phyloP scores from a whole-genome alignment of 2,113 vertebrate genomes.

The Pygoscelis adeliae region DNA sequence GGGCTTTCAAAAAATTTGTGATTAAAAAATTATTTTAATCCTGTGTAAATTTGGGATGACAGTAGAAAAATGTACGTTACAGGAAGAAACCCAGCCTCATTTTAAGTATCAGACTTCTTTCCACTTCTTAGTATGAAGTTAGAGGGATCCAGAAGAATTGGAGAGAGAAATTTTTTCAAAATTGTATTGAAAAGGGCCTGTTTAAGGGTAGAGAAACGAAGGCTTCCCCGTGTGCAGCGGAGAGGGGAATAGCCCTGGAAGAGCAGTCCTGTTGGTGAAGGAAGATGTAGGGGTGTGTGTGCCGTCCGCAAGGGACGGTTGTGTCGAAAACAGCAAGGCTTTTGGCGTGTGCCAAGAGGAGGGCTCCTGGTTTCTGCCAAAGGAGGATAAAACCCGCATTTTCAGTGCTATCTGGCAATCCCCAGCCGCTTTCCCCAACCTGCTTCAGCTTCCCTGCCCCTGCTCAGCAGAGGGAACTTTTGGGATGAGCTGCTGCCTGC shows the following conservation, averaged over 20 bases:
- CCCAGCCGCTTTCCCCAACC: not conserved
- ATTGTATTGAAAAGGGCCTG: not conserved
- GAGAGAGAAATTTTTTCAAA: not conserved
- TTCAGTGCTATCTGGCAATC: not conserved
- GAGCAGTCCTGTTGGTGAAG: not conserved
- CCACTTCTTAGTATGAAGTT: not conserved
- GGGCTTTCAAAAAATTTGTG: not conserved
- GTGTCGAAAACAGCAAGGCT: not conserved
- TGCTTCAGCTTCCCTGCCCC: not conserved
- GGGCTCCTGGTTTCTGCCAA: not conserved
- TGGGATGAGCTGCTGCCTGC: not conserved
- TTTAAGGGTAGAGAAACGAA: not conserved
- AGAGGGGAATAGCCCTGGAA: not conserved
- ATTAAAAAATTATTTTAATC: not conserved
- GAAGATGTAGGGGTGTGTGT: not conserved
- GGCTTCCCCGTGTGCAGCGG: accelerated
- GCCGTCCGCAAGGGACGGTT: not conserved
- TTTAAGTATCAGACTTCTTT: not conserved
- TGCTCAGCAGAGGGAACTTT: not conserved
- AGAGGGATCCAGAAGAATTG: not conserved
- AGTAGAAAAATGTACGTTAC: not conserved
- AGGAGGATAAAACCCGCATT: not conserved
- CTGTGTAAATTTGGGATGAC: not conserved
- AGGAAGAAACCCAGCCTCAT: not conserved
- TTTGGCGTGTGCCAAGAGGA: not conserved